phyloP scores from a whole-genome alignment of 2,888 invertebrate species.

The Phania funesta region DNA sequence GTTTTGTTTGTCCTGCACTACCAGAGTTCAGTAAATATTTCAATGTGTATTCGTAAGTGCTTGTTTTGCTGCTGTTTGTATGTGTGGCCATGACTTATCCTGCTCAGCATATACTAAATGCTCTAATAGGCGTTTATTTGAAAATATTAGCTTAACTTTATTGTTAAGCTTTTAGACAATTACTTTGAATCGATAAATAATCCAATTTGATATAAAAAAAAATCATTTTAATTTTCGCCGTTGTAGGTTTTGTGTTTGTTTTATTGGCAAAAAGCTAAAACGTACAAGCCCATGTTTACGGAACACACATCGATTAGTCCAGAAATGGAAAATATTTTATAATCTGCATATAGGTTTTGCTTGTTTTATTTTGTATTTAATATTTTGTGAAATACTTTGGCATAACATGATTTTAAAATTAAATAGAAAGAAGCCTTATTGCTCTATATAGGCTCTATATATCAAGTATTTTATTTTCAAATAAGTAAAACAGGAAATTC shows the following conservation, averaged over 20 bases:
- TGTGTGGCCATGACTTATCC: slow-evolving; percentile 47
- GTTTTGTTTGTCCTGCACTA: slow-evolving; percentile 40
- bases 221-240: neutral
- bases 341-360: slow-evolving; percentile 18
- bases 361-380: neutral
- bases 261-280: slow-evolving; percentile 29
- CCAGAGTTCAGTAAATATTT: slow-evolving; percentile 20
- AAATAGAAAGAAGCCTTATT: no score
- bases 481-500: no score
- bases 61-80: neutral
- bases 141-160: slow-evolving; percentile 66
- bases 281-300: neutral
- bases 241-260: slow-evolving; percentile 4
- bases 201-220: slow-evolving; percentile 43
- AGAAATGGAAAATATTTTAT: slow-evolving; percentile 8
- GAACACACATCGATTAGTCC: neutral
- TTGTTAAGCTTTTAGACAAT: slow-evolving; percentile 62
- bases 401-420: no score
- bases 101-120: slow-evolving; percentile 63
- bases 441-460: no score
- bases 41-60: neutral
- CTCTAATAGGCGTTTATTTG: slow-evolving; percentile 66
- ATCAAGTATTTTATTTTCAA: no score
- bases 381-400: no score
- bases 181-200: slow-evolving; percentile 65